A percentile compares a stretch with the other conserved stretches of the same genome.
Conservation (phyloP, 2,888 invertebrate species). For the Drosophila ustulata region DNA sequence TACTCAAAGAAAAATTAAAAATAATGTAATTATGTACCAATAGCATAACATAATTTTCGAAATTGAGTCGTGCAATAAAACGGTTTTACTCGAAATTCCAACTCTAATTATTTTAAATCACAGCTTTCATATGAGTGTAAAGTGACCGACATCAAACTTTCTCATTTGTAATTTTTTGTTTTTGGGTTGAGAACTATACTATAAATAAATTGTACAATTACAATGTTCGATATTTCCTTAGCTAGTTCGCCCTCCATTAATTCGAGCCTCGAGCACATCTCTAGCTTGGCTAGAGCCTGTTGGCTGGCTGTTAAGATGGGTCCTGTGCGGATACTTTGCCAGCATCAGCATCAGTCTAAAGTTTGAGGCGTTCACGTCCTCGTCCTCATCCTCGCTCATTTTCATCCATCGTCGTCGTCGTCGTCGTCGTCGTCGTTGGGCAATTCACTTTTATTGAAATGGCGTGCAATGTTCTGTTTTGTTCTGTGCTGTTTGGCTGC, state of each 20-base stretch:
- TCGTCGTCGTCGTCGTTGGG: constrained; percentile 61
- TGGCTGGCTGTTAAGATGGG: constrained; percentile 24
- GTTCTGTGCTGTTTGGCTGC: constrained; percentile 46
- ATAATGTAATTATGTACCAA: no score
- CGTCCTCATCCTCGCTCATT: constrained; percentile 1
- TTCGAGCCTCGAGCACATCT: constrained; percentile 5
- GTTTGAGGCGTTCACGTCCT: constrained; percentile 58
- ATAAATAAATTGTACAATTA: no score
- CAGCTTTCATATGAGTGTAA: no score
- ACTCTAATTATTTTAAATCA: no score
- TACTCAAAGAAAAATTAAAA: no score
- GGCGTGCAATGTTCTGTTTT: constrained; percentile 80
- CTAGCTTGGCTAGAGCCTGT: constrained; percentile 22
- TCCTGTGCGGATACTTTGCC: constrained; percentile 69
- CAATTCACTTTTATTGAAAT: constrained; percentile 84
- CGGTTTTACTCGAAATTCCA: no score
- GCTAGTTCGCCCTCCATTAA: not conserved
- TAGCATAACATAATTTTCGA: no score
- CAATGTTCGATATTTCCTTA: not conserved
- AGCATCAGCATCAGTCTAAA: constrained; percentile 64
- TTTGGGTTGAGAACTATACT: no score
- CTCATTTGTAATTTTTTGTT: no score
- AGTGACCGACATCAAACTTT: no score
- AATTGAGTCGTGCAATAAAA: no score
- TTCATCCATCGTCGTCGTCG: constrained; percentile 24